Conservation (phyloP, 2,888 invertebrate genomes). For the Malachius bipustulatus region DNA sequence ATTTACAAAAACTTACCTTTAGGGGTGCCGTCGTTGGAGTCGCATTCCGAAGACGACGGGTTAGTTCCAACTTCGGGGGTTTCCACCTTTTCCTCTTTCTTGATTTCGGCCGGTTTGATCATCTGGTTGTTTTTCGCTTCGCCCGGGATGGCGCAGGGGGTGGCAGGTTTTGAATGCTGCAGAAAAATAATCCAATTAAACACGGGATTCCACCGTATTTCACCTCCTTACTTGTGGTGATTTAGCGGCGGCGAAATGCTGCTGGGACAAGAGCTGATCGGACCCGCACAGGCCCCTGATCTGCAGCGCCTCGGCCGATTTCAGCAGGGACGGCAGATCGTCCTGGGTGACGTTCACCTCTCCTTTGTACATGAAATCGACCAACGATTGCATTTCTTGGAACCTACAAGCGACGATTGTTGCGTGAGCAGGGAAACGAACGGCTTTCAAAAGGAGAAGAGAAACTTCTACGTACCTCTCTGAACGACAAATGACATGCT, state of each 20-base stretch:
- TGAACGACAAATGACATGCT: no score
- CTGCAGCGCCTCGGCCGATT: slow-evolving; percentile 73
- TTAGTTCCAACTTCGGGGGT: slow-evolving; percentile 27
- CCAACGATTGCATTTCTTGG: slow-evolving; percentile 74
- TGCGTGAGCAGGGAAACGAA: no score
- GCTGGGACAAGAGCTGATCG: slow-evolving; percentile 35
- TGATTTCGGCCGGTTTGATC: slow-evolving; percentile 11
- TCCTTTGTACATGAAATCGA: slow-evolving; percentile 85
- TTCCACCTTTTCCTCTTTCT: slow-evolving; percentile 29
- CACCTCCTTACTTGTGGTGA: slow-evolving; percentile 18
- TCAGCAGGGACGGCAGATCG: slow-evolving; percentile 66
- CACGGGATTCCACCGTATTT: no score
- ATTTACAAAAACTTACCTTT: slow-evolving; percentile 21
- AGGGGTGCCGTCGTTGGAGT: slow-evolving; percentile 33
- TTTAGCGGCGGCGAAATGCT: slow-evolving; percentile 31
- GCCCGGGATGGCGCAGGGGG: slow-evolving; percentile 16
- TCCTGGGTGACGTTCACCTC: slow-evolving; percentile 81
- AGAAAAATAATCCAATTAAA: slow-evolving; percentile 3
- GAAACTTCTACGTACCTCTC: no score
- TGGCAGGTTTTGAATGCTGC: slow-evolving; percentile 17
- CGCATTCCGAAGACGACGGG: slow-evolving; percentile 34
- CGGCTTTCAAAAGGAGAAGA: no score
- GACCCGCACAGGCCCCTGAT: slow-evolving; percentile 55
- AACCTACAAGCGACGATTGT: slow-evolving; percentile 43
- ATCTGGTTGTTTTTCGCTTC: slow-evolving; percentile 3